Percentiles rank a stretch among this genome's conserved stretches.
phyloP scores from a whole-genome alignment of 2,797 vertebrate genomes.

The Sebastes itinus region DNA sequence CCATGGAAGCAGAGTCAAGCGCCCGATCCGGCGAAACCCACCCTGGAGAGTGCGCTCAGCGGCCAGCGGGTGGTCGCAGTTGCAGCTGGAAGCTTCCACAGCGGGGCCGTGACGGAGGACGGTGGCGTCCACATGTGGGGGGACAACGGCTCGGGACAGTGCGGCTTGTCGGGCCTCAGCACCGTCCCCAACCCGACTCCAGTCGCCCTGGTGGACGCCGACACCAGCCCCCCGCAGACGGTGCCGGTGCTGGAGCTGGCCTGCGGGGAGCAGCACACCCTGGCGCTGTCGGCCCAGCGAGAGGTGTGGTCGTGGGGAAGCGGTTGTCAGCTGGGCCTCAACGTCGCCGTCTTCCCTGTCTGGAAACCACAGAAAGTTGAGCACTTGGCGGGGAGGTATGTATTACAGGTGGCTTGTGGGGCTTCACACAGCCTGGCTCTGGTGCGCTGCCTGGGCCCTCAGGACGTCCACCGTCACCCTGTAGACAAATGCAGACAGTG shows the following conservation, averaged over 20 bases:
- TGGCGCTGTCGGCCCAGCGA: slow-evolving; percentile 88
- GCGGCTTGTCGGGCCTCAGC: slow-evolving; percentile 84
- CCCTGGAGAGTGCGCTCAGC: slow-evolving; percentile 86
- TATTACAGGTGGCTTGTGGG: slow-evolving; percentile 93
- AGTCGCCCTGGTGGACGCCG: slow-evolving; percentile 85
- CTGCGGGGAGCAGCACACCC: slow-evolving; percentile 91
- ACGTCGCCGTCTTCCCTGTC: slow-evolving; percentile 83
- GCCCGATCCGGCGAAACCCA: slow-evolving; percentile 65
- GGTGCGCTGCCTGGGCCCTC: slow-evolving; percentile 87
- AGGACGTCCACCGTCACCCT: slow-evolving; percentile 81
- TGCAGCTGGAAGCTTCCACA: slow-evolving; percentile 91
- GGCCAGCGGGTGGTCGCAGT: slow-evolving; percentile 88
- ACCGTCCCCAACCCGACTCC: slow-evolving; percentile 88
- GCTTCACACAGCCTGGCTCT: slow-evolving; percentile 92
- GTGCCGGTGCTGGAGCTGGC: slow-evolving; percentile 89
- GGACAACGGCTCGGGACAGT: slow-evolving; percentile 90
- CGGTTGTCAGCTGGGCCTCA: slow-evolving; percentile 89
- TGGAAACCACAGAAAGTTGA: slow-evolving; percentile 93
- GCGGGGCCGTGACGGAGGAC: slow-evolving; percentile 90
- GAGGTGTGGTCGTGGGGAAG: slow-evolving; percentile 98
- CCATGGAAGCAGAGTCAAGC: slow-evolving; percentile 86
- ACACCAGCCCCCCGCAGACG: slow-evolving; percentile 76
- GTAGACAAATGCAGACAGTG: slow-evolving; percentile 94
- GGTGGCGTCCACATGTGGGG: slow-evolving; percentile 97
- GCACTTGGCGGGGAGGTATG: slow-evolving; percentile 88